Percentiles rank a stretch among this genome's conserved stretches.
Conservation (phyloP, 2,797 vertebrate species). For the Oryzias sinensis region DNA sequence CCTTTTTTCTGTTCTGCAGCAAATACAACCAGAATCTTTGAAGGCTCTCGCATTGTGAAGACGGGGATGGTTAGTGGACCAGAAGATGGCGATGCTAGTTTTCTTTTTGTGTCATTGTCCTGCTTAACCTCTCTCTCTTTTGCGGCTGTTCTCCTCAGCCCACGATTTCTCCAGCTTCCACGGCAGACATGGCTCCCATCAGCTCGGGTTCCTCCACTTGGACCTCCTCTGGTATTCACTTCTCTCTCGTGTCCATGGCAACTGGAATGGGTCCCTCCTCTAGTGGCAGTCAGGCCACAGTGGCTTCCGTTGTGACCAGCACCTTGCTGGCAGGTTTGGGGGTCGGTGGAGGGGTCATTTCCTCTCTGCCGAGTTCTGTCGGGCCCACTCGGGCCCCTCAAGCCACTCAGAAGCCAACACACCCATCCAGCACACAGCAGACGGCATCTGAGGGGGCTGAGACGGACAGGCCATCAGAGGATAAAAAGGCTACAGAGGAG, state of each 20-base stretch:
- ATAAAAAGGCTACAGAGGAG: conserved; percentile 77
- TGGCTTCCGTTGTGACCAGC: conserved; percentile 96
- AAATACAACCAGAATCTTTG: conserved; percentile 96
- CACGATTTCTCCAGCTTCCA: conserved; percentile 92
- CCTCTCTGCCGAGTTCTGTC: conserved; percentile 91
- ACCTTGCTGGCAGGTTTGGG: conserved; percentile 94
- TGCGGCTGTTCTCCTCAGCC: conserved; percentile 75
- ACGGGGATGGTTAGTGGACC: conserved; percentile 93
- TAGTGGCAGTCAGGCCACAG: conserved; percentile 93
- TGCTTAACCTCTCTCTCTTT: conserved; percentile 5
- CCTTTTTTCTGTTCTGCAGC: conserved; percentile 69
- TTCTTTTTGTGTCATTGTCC: background rate
- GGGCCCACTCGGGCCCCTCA: conserved; percentile 89
- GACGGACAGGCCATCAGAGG: conserved; percentile 66
- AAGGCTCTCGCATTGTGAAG: conserved; percentile 97
- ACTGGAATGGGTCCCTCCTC: conserved; percentile 96
- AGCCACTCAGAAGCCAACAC: conserved; percentile 63
- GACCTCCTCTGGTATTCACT: conserved; percentile 96
- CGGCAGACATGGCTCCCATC: conserved; percentile 98
- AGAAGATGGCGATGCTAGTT: conserved; percentile 14
- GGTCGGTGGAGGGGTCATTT: conserved; percentile 91
- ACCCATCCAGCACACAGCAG: conserved; percentile 79
- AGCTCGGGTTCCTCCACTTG: conserved; percentile 98
- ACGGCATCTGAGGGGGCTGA: conserved; percentile 73
- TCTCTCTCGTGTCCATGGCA: conserved; percentile 98